A percentile compares a stretch with the other conserved stretches of the same genome.
phyloP scores from a whole-genome alignment of 2,888 invertebrate species.

The Pristionchus mayeri region DNA sequence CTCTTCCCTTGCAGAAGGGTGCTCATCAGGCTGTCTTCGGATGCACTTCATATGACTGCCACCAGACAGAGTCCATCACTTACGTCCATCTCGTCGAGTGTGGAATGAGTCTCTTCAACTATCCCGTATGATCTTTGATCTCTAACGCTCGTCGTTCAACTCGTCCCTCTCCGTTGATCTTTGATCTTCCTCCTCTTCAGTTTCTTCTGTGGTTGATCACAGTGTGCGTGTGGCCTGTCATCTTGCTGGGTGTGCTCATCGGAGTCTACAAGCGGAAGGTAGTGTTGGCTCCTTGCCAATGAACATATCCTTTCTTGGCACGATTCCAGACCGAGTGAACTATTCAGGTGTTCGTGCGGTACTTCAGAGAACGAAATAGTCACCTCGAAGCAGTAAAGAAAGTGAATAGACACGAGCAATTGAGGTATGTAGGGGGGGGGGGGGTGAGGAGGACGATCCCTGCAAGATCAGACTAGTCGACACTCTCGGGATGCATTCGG shows the following conservation, averaged over 20 bases:
- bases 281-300: too few species aligned
- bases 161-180: not conserved
- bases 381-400: not conserved
- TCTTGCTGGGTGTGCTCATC: not conserved
- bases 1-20: not conserved
- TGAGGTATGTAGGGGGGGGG: too few species aligned
- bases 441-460: too few species aligned
- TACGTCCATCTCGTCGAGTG: not conserved
- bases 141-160: not conserved
- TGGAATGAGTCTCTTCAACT: not conserved
- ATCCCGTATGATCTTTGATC: not conserved
- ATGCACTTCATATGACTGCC: not conserved
- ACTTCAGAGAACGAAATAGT: not conserved
- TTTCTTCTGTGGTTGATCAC: not conserved
- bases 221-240: not conserved
- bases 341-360: not conserved
- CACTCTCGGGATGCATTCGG: too few species aligned
- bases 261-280: not conserved
- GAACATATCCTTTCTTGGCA: too few species aligned
- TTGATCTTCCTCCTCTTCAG: not conserved
- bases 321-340: not conserved
- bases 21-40: not conserved
- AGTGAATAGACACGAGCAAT: too few species aligned
- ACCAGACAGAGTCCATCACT: not conserved
- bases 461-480: too few species aligned